Percentiles rank a stretch among this genome's conserved stretches.
phyloP scores from a whole-genome alignment of 1,140 invertebrate genomes.

The Hyles euphorbiae region DNA sequence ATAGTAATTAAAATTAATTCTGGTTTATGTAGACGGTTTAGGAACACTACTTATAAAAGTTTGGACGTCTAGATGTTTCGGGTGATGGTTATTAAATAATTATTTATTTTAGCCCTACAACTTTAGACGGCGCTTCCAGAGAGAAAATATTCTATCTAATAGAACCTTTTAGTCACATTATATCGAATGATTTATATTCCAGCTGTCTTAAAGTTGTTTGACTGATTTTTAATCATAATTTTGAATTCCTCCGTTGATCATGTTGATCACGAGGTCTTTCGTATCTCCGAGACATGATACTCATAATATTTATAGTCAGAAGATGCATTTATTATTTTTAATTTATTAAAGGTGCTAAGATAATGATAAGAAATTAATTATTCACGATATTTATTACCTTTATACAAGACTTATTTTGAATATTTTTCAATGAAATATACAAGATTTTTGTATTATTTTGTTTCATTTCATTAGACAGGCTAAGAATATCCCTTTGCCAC shows the following conservation, averaged over 20 bases:
- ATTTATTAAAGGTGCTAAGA: constrained; percentile 58
- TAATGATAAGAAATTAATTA: constrained; percentile 19
- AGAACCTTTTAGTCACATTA: no score
- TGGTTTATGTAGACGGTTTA: background rate
- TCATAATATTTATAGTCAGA: constrained; percentile 54
- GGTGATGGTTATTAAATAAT: constrained; percentile 1
- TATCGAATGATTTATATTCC: background rate
- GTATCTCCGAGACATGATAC: constrained; percentile 36
- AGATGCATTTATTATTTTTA: constrained; percentile 59
- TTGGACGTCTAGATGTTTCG: background rate
- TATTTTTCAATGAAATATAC: background rate
- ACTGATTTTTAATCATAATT: constrained; percentile 4
- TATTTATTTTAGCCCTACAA: constrained; percentile 1
- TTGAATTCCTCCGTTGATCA: background rate
- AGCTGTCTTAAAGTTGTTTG: constrained; percentile 6
- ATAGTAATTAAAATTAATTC: no score
- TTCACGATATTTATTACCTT: constrained; percentile 20
- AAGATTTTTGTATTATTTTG: no score
- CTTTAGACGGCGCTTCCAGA: background rate
- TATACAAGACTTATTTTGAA: constrained; percentile 17
- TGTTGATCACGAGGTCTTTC: background rate
- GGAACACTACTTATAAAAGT: constrained; percentile 1
- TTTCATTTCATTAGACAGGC: no score
- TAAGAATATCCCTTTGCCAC: no score
- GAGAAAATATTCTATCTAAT: no score